Evolutionary conservation across 2,888 invertebrate species (phyloP).

Genomic region (Heliconius charithonia): DNA sequence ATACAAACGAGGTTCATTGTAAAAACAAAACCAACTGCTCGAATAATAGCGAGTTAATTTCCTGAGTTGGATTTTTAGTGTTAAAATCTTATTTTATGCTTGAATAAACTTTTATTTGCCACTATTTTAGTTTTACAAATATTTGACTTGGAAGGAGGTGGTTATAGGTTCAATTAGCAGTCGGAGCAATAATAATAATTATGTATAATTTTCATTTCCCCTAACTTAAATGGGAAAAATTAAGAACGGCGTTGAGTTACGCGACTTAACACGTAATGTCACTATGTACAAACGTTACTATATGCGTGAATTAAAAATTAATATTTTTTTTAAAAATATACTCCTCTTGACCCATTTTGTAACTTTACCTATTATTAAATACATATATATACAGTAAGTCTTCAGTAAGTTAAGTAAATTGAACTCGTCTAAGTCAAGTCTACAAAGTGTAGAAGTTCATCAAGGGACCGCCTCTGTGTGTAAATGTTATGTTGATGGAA

Average conservation of each 20-base stretch:
- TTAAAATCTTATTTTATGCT: neutral
- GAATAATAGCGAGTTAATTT: conserved; percentile 7
- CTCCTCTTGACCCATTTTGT: too few relatives aligned
- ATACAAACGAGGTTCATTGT: neutral
- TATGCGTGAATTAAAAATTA: too few relatives aligned
- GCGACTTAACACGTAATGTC: too few relatives aligned
- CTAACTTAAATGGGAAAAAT: too few relatives aligned
- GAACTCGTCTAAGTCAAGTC: conserved; percentile 16
- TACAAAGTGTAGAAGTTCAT: conserved; percentile 4
- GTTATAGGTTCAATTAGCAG: too few relatives aligned
- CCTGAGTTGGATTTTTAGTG: conserved; percentile 1
- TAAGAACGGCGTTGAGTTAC: too few relatives aligned
- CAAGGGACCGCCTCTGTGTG: conserved; percentile 4
- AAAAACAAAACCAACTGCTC: conserved; percentile 2
- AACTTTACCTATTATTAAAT: neutral
- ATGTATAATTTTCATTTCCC: too few relatives aligned
- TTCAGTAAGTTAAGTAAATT: conserved; percentile 15
- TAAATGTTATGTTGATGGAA: neutral
- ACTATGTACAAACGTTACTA: too few relatives aligned
- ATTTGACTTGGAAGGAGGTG: too few relatives aligned
- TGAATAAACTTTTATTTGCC: neutral
- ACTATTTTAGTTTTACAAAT: neutral
- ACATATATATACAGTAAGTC: neutral
- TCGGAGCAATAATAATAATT: too few relatives aligned
- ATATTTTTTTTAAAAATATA: too few relatives aligned